Conservation (phyloP, 2,113 vertebrate genomes). For the Caracal caracal region DNA sequence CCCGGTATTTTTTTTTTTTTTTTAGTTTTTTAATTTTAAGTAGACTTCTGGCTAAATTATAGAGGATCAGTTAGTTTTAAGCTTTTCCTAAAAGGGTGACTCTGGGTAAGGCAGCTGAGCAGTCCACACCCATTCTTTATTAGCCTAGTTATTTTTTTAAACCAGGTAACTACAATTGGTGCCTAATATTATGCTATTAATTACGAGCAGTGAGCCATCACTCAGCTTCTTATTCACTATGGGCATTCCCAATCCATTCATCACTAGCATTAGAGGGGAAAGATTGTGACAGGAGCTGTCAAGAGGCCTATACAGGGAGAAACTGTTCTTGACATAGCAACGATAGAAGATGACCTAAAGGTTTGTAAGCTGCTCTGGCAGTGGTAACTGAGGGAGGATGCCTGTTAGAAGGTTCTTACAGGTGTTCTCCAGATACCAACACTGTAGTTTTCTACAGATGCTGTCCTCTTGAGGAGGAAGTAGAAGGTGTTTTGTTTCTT, state of each 20-base stretch:
- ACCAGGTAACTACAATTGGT: background rate
- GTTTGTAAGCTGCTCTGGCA: slow-evolving; percentile 1
- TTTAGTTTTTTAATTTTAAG: no score
- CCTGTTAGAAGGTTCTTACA: background rate
- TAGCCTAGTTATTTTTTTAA: background rate
- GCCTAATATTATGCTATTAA: background rate
- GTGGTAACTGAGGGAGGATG: background rate
- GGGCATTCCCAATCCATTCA: background rate
- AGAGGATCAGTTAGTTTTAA: background rate
- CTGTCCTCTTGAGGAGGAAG: background rate
- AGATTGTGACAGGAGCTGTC: background rate
- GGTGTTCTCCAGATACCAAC: background rate
- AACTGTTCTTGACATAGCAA: background rate
- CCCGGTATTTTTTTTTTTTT: no score
- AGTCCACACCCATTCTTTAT: background rate
- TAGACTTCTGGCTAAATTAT: background rate
- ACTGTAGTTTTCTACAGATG: background rate
- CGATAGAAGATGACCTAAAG: background rate
- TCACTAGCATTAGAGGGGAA: background rate
- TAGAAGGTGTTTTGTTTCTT: background rate
- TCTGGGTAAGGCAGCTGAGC: background rate
- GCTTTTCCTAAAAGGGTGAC: background rate
- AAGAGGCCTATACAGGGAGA: background rate
- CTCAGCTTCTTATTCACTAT: background rate
- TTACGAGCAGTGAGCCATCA: background rate